phyloP scores from a whole-genome alignment of 2,797 vertebrate genomes.

The Zenarchopterus dispar region DNA sequence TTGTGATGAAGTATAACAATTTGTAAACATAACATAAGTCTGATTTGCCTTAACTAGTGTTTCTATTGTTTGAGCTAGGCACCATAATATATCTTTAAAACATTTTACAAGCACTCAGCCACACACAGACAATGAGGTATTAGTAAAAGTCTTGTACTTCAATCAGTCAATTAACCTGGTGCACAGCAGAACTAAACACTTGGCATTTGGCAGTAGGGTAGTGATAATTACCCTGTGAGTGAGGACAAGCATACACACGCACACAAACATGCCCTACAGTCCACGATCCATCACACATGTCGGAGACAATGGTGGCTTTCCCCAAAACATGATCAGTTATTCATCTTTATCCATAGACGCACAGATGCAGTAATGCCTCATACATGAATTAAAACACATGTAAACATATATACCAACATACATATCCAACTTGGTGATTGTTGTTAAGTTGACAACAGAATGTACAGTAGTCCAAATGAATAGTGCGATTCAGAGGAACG shows the following conservation, averaged over 20 bases:
- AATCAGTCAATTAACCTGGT: constrained; percentile 79
- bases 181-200: constrained; percentile 74
- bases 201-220: constrained; percentile 77
- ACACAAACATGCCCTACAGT: constrained; percentile 20
- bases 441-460: constrained; percentile 52
- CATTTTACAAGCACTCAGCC: constrained; percentile 11
- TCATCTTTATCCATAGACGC: constrained; percentile 55
- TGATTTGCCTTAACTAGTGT: constrained; percentile 44
- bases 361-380: constrained; percentile 25
- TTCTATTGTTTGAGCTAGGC: constrained; percentile 19
- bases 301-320: constrained; percentile 51
- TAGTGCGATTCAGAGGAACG: constrained; percentile 53
- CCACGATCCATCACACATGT: constrained; percentile 60
- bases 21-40: constrained; percentile 4
- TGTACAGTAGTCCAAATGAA: constrained; percentile 49
- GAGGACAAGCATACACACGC: constrained; percentile 16
- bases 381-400: constrained; percentile 30
- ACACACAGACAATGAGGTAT: constrained; percentile 47
- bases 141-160: constrained; percentile 65
- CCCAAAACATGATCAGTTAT: constrained; percentile 65
- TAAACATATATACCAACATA: constrained; percentile 10
- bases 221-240: constrained; percentile 73
- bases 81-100: constrained; percentile 15
- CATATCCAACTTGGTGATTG: constrained; percentile 31
- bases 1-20: too few species aligned